Base-by-base conservation (phyloP, 2,888 invertebrate genomes). In the Drosophila kuntzei region DNA sequence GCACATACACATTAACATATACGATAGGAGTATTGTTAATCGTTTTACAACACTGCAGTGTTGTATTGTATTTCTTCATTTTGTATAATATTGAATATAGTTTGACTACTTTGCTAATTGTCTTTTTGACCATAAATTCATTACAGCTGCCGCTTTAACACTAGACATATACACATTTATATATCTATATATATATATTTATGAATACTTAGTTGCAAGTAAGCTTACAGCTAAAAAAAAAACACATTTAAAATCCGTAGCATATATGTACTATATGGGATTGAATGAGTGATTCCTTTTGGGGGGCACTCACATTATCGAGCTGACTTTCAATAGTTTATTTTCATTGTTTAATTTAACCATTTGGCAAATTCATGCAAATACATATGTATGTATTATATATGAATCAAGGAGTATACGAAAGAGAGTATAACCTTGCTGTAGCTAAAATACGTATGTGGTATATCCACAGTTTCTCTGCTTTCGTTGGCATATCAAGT, bases 171-270 rank as follows among this genome's bases (percentile, higher is more conserved):
- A 62, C 25, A 76, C 51, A 57, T 64, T 46, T 27, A 64, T 62
- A 20, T 47, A 43, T 25, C 14, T 41, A 41, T 58, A 58, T 18
- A 76, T 46, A 55, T 63, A 39, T 32, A 62, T 67, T n/a, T 39
- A 39, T 50, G 37, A 20, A 57, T 49, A 14, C 25, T 27, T 44
- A 18, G 22, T 43, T 20, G 54, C 43, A 49, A 61, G 39, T 43
- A 58, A 20, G 54, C 73, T 75, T 73, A 73, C 16, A 61, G 60
- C 51, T 71, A 71, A 41, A 54, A 39, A 54, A 39, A 51, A 53
- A 54, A 43, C 11, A 66, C 77, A 76, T 76, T 76, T 74, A 71
- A 76, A 74, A 76, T 76, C 58, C 60, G 22, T 25, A 44, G 25
- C 54, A 43, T 54, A 8, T 36, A 53, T 36, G 9, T 50, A n/a